Percentiles rank a stretch among this genome's conserved stretches.
These are phyloP conservation scores for Syrphus vitripennis DNA, from an alignment of 2,888 invertebrate species.

Conservation along the genomic window DNA sequence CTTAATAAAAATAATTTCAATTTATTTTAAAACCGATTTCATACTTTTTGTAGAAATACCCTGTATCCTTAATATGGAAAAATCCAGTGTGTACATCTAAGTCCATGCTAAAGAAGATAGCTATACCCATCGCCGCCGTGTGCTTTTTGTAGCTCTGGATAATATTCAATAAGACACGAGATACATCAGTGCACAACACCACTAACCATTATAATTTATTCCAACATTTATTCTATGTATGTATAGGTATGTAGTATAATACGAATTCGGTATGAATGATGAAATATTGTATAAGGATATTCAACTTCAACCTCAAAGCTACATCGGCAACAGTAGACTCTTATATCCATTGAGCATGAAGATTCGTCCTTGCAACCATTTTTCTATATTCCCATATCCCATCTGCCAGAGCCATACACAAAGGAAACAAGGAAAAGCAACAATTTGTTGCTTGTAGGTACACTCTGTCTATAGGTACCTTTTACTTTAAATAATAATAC, in stretches of 20 bases:
- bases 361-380: constrained; percentile 51
- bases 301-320: background rate
- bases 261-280: background rate
- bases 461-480: background rate
- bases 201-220: constrained; percentile 8
- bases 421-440: constrained; percentile 49
- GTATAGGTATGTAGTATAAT: background rate
- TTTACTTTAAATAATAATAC: too few relatives aligned
- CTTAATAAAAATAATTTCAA: too few relatives aligned
- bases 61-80: background rate
- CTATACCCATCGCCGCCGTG: background rate
- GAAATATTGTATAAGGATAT: too few relatives aligned
- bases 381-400: too few relatives aligned
- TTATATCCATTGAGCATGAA: constrained; percentile 27
- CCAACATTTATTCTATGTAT: background rate
- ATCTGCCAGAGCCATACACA: background rate
- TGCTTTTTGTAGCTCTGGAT: constrained; percentile 11
- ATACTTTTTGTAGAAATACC: background rate
- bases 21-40: too few relatives aligned
- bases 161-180: constrained; percentile 38
- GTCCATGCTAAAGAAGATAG: background rate
- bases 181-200: background rate
- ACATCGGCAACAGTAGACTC: constrained; percentile 4
- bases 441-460: constrained; percentile 56
- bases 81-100: background rate